Conservation (phyloP, 2,888 invertebrate species). For the Anticlea derivata region DNA sequence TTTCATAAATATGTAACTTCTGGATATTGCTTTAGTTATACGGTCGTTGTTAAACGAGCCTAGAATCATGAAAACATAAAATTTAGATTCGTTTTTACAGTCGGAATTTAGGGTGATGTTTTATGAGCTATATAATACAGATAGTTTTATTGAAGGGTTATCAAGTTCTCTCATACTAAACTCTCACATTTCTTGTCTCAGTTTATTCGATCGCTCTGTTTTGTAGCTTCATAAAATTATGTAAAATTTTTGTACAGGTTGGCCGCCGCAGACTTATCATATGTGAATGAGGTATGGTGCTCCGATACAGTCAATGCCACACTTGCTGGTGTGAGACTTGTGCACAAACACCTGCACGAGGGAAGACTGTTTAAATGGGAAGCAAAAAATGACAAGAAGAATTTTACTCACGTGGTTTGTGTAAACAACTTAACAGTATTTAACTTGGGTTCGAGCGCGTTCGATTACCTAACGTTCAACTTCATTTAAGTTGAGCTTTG, state of each 20-base stretch:
- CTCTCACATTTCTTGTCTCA: background rate
- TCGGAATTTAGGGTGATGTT: conserved; percentile 31
- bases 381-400: too few species aligned
- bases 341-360: too few species aligned
- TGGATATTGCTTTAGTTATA: conserved; percentile 60
- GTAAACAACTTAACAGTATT: background rate
- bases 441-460: conserved; percentile 27
- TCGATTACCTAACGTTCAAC: conserved; percentile 41
- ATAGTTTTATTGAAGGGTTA: conserved; percentile 22
- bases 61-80: conserved; percentile 50
- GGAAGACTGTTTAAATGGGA: too few species aligned
- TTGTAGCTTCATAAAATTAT: conserved; percentile 7
- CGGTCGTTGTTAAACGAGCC: conserved; percentile 43
- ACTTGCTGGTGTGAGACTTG: too few species aligned
- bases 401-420: too few species aligned
- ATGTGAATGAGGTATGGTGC: too few species aligned
- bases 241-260: background rate
- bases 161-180: conserved; percentile 5
- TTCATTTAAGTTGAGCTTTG: conserved; percentile 49
- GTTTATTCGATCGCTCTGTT: conserved; percentile 4
- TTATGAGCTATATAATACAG: conserved; percentile 26
- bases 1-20: conserved; percentile 66
- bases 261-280: too few species aligned
- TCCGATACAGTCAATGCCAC: too few species aligned
- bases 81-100: conserved; percentile 38